Evolutionary conservation across 2,113 vertebrate species (phyloP).

Genomic region (Ariopsis seemanni): DNA sequence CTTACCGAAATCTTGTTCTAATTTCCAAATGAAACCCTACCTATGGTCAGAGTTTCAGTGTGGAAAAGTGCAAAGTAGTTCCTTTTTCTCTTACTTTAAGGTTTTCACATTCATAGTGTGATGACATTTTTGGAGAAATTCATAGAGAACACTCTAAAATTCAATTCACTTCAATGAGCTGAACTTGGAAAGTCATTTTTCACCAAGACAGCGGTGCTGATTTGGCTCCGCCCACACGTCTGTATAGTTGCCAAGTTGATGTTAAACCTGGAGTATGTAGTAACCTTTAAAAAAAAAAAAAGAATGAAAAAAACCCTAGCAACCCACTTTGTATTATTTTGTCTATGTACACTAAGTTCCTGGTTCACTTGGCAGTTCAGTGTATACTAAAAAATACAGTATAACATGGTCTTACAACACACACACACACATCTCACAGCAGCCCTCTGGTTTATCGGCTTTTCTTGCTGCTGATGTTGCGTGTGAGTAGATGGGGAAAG

Average conservation of each 20-base stretch:
- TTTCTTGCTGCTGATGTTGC: conserved; percentile 20
- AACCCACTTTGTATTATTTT: not conserved
- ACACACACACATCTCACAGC: not conserved
- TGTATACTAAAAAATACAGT: not conserved
- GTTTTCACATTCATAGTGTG: no score
- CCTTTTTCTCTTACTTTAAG: no score
- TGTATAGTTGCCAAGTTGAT: not conserved
- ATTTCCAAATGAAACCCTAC: not conserved
- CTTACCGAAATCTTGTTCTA: no score
- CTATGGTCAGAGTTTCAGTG: no score
- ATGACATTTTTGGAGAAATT: not conserved
- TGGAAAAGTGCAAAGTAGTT: no score
- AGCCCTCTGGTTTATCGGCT: conserved; percentile 14
- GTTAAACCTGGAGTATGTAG: not conserved
- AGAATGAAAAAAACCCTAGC: not conserved
- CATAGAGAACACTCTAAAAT: no score
- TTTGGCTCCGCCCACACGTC: not conserved
- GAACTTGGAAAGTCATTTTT: no score
- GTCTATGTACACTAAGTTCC: not conserved
- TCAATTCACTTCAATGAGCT: not conserved
- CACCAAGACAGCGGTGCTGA: not conserved
- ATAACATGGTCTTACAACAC: not conserved
- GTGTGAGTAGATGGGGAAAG: conserved; percentile 24
- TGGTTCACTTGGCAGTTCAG: not conserved
- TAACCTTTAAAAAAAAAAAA: not conserved